Base-by-base conservation (phyloP, 2,888 invertebrate species). In the Drosophila melanosoma region DNA sequence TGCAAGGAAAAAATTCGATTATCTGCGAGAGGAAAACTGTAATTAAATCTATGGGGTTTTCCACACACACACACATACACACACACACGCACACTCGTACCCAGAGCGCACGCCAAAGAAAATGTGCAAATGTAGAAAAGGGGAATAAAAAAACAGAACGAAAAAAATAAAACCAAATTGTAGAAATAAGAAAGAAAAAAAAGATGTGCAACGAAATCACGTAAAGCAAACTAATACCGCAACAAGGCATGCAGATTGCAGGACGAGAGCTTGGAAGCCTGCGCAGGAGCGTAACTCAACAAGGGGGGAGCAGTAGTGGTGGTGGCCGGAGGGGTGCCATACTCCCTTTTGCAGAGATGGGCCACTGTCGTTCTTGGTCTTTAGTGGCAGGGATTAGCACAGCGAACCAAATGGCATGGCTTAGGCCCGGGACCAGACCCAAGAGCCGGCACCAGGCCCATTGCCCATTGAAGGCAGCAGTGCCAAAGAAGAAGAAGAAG, bases 21-120 rank as follows among this genome's bases (percentile, higher is more conserved):
- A 91, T 90, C 91, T 89, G 87, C 81, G 85, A 91, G 89, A 90
- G 88, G 90, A 87, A 87, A 92, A 92, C 89, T 91, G 92, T 92
- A 91, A 91, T 91, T 91, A 91, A 92, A 92, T 91, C 90, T 91
- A 83, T 88, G 91, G 80, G 89, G 90, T 82, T 90, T 86, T 89
- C 79, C 83, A 76, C 74, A 67, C 52, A 52, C 51, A 65, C n/a
- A 64, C 23, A 26, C 26, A 26, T 0, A 26, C 26, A 26, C 32
- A 60, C 48, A 32, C 60, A 57, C n/a, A 15, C 35, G 23, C 20
- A 49, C 29, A 51, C 15, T 23, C 12, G 45, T 49, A 26, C 32
- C 29, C n/a, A 69, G 70, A 76, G 76, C 69, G 59, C 33, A 52
- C 52, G 40, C 72, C 81, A 90, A 90, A 80, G 81, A 88, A 88